Evolutionary conservation across 2,888 invertebrate species (phyloP), one percentile per base, ranked within the genome.

Genomic region (Lochmaea capreae): DNA sequence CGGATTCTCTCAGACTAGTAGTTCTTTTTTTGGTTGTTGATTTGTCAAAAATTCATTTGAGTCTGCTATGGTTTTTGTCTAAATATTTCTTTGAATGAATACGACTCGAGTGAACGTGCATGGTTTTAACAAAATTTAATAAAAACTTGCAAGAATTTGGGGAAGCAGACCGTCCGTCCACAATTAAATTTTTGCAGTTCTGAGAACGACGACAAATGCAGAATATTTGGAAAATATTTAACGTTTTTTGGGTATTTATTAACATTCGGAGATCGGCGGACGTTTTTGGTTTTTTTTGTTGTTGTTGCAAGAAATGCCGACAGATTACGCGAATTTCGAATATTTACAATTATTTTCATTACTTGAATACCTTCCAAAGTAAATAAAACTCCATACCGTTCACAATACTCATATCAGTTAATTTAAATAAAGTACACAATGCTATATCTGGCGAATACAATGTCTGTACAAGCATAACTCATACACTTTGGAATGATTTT

Each of bases 51-150:
- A 84, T 83, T 82, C 84, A 81, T 80, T 81, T 80, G 78, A 78
- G 83, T 80, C 81, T 79, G 81, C 78, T 76, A 79, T 74, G 78
- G 83, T 82, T 85, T 85, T 85, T 85, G 82, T 81, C 78, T 79
- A 79, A 84, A 85, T 85, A 85, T 85, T 83, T 84, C 82, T 81
- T 81, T 82, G 84, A 84, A 83, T 82, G 83, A 83, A 83, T 83
- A 78, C 82, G 78, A 66, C 79, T 76, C 74, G 72, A 73, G 75
- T 72, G 76, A 76, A 83, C 82, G 83, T 83, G 84, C 80, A 77
- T 74, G 78, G 82, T 82, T 83, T 84, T 81, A 81, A 81, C 80
- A 83, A 81, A 83, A 83, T 83, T 84, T 83, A 81, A 81, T 82
- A 84, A 84, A 84, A 83, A 81, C 80, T 81, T 78, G 81, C 80